Base-by-base conservation (phyloP, 2,113 vertebrate genomes). In the Theristicus caerulescens region DNA sequence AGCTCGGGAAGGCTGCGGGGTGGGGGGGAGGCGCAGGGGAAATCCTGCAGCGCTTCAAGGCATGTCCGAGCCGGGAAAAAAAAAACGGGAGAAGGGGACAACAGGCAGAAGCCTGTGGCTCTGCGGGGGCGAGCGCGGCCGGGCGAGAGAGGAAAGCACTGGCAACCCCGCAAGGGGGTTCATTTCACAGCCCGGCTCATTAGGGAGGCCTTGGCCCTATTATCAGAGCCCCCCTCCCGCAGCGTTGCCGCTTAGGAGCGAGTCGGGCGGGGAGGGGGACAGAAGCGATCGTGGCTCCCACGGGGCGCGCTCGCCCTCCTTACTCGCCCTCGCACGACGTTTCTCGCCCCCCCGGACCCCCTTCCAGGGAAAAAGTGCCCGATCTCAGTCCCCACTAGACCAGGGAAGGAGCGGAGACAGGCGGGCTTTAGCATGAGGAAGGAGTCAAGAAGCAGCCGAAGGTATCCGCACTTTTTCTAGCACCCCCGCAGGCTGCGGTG, bases 221-320 rank as follows among this genome's bases (percentile, higher is more conserved):
- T 8, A 26, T 6, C n/a, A 34, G 51, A 51, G 7, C 2, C 3
- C 18, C 34, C 2, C 7, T 66, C 31, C 52, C 4, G 7, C 44
- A 44, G 49, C 2, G 11, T 4, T 54, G n/a, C n/a, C 3, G 7
- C 31, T 81, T 4, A 71, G 69, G 40, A 66, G 17, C 1, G 25
- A n/a, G 29, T 12, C 15, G 7, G 25, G 8, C 4, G 2, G 4
- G 13, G 10, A 24, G 3, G 2, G 10, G 8, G 8, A 3, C 13
- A 69, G 19, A 85, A 38, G 19, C 18, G 5, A 25, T 40, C 3
- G 0, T 25, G 24, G 27, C 19, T 81, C 49, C n/a, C 40, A 19
- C 29, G 21, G 66, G 34, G 17, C 7, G 47, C 13, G 8, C 61
- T 65, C 7, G 6, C 27, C 22, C 16, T 27, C 32, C 55, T 38